Base-by-base conservation (phyloP, 1,140 invertebrate genomes). In the Leptonema lineaticorne region DNA sequence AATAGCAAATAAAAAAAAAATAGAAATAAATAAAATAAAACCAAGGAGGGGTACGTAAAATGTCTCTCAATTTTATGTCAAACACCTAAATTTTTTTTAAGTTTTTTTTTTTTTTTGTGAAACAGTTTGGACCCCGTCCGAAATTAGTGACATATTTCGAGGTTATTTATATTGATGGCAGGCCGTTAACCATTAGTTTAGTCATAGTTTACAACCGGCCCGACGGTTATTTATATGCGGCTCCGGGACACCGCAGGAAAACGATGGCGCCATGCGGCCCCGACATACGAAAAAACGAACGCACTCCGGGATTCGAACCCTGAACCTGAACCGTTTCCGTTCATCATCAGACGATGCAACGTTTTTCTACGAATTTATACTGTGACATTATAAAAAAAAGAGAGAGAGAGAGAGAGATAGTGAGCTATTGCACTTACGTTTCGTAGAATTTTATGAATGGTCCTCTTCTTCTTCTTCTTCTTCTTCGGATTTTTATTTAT, bases 121-220 rank as follows among this genome's bases (percentile, higher is more conserved):
- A 33, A 33, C 5, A n/a, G 37, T 53, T 53, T 53, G 50, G 50
- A 53, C 59, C 59, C 59, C 20, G 30, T 41, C 26, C 59, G 62
- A 71, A 68, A 71, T 71, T 71, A 71, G 70, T 71, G 70, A 71
- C 70, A 68, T 68, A 68, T 71, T 70, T 65, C 50, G 29, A 45
- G 62, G 22, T 71, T 71, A 71, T 71, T 68, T 71, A 68, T 71
- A 71, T 71, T 71, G 66, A 71, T 71, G 67, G 67, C 48, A 63
- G 66, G 67, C 63, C 63, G 66, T 63, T 53, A 30, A 29, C 63
- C 67, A 71, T 71, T 71, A 71, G 70, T 71, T n/a, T 71, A 57
- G 67, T 69, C 37, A 63, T 69, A 63, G 48, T 69, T 69, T 63
- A 69, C 57, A 68, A 63, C 57, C 30, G 67, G 63, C 41, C 63